Evolutionary conservation across 2,888 invertebrate species (phyloP).

Genomic region (Nomada fabriciana): DNA sequence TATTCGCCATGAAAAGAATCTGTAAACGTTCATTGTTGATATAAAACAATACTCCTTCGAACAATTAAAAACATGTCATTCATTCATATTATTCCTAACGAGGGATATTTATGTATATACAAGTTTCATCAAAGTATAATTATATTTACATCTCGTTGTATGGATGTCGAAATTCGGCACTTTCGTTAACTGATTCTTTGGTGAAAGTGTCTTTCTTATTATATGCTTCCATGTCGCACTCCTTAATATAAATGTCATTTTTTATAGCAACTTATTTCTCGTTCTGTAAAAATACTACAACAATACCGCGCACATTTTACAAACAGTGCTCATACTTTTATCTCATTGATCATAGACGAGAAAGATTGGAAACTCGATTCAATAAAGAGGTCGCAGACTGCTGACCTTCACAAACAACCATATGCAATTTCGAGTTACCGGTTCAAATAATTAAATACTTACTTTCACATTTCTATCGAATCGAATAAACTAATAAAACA

Average conservation of each 20-base stretch:
- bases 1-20: constrained; percentile 91
- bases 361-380: constrained; percentile 20
- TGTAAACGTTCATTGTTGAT: constrained; percentile 76
- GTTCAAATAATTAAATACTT: too few species aligned
- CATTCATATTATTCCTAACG: constrained; percentile 9
- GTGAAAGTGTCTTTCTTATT: constrained; percentile 45
- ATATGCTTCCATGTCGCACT: constrained; percentile 29
- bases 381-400: not conserved
- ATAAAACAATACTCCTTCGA: not conserved
- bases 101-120: constrained; percentile 28
- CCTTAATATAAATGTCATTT: constrained; percentile 61
- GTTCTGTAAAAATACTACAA: not conserved
- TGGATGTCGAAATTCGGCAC: constrained; percentile 63
- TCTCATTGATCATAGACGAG: constrained; percentile 2
- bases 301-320: constrained; percentile 23
- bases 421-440: too few species aligned
- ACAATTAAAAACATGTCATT: not conserved
- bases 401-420: too few species aligned
- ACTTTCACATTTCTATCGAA: not conserved
- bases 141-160: constrained; percentile 72
- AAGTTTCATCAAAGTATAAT: constrained; percentile 24
- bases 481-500: not conserved
- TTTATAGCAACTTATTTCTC: constrained; percentile 13
- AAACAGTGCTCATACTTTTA: constrained; percentile 11
- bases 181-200: constrained; percentile 25